Base-by-base conservation (phyloP, 2,888 invertebrate species). In the Ligdia adustata region DNA sequence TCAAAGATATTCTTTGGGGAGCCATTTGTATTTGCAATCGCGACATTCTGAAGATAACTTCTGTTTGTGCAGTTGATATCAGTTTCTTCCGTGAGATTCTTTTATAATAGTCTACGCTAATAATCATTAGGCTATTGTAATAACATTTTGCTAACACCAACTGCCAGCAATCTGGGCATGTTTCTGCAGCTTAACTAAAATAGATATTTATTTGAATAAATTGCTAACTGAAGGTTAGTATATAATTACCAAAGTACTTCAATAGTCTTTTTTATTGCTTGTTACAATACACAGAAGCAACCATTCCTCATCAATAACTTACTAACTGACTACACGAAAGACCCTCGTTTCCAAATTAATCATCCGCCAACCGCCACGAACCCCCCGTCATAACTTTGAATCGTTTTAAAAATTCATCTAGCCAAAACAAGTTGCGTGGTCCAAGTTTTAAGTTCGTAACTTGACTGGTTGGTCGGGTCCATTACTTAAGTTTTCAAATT, bases 371-470 rank as follows among this genome's bases (percentile, higher is more conserved):
- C 47, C 29, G 15, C 20, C 29, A 33, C 35, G 29, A 43, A 35
- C 47, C 39, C 44, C 45, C 45, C 53, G 34, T 48, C 44, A 39
- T 49, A 53, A 40, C 51, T 45, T 49, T 22, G 29, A 29, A 46
- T 43, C 43, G 41, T 53, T 53, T 57, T 53, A 57, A 57, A 57
- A 57, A 57, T 57, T 51, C 53, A 57, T 53, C 45, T 45, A 35
- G 16, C 27, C 50, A 39, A 44, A 52, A 48, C 45, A 39, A 22
- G 22, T 20, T 18, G 9, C 14, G 35, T 20, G 32, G 42, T 24
- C 16, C 35, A 40, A 46, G 32, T 9, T 11, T 33, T 4, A 15
- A 35, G 31, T 28, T 27, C n/a, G n/a, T n/a, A n/a, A n/a, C n/a
- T n/a, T n/a, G n/a, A n/a, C n/a, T n/a, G n/a, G 22, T 22, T 22